Base-by-base conservation (phyloP, 2,888 invertebrate genomes). In the Sycophila texana region DNA sequence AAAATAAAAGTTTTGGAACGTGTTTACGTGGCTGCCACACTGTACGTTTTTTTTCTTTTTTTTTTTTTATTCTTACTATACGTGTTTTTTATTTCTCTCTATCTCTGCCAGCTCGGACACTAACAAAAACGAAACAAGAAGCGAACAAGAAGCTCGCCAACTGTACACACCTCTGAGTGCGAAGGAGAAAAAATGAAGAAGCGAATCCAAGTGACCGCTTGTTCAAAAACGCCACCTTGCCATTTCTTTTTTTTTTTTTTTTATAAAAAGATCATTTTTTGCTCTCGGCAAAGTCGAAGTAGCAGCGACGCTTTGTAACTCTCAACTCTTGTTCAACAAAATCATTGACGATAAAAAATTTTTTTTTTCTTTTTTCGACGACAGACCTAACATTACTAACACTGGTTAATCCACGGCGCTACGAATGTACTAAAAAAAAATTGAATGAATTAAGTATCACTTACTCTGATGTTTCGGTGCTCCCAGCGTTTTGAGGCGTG, bases 381-480 rank as follows among this genome's bases (percentile, higher is more conserved):
- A 80, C 84, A 84, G 82, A 66, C 16, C 80, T 87, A 86, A 87
- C 84, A 83, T 80, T 81, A 86, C 87, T 87, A 88, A 88, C 83
- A 4, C 30, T 74, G 67, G 75, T 81, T 77, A 79, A 82, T 74
- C 53, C 22, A 77, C 26, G 26, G 70, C 57, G 55, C 76, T 71
- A 58, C 61, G 75, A 82, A 81, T 78, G 77, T 71, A 47, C 70
- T 83, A 70, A 60, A 82, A 80, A 70, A 81, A 74, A 83, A 81
- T 10, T 39, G 10, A 39, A 39, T 39, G 10, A 39, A 39, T 10
- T 39, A 39, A 39, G 39, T 84, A 88, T 88, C 89, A 89, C 89
- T 89, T 90, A 89, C 90, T 90, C 89, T 88, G 86, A 89, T 89
- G 81, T 87, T 87, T 85, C 84, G 87, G 86, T 85, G 85, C 75